Conservation (phyloP, 2,888 invertebrate genomes). For the Euplexia lucipara region DNA sequence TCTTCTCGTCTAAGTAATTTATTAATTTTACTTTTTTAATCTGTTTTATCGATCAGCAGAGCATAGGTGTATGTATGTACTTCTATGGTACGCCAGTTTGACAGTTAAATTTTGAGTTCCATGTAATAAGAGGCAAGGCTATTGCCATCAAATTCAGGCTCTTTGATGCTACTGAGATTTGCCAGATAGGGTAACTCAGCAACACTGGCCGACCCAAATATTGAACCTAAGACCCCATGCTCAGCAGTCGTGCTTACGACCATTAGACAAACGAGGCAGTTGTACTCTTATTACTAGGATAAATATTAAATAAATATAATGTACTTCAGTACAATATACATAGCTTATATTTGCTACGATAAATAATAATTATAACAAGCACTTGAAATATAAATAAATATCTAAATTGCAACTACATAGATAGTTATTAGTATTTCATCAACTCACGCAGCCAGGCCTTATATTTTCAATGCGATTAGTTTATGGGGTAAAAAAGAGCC, state of each 20-base stretch:
- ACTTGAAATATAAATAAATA: slow-evolving; percentile 10
- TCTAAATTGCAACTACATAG: slow-evolving; percentile 3
- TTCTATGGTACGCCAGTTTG: too few species aligned
- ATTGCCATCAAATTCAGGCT: too few species aligned
- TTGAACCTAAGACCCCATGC: not conserved
- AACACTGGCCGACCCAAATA: too few species aligned
- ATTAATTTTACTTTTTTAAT: not conserved
- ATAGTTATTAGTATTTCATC: slow-evolving; percentile 10
- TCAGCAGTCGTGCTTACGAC: too few species aligned
- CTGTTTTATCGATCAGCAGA: not conserved
- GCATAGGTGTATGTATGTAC: too few species aligned
- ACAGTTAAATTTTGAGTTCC: too few species aligned
- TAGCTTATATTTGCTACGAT: slow-evolving; percentile 16
- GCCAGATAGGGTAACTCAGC: too few species aligned
- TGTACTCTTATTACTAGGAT: not conserved
- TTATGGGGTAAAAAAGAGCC: not conserved
- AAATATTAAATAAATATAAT: slow-evolving; percentile 7
- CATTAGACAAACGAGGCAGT: too few species aligned
- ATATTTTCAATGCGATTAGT: slow-evolving; percentile 7
- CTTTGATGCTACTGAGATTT: too few species aligned
- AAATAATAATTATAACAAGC: slow-evolving; percentile 25
- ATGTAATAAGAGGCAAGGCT: too few species aligned
- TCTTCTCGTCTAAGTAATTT: not conserved
- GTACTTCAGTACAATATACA: not conserved
- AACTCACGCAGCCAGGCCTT: not conserved